A percentile compares a stretch with the other conserved stretches of the same genome.
Evolutionary conservation across 2,888 invertebrate genomes (phyloP).

Genomic region (Nemotelus pantherinus): DNA sequence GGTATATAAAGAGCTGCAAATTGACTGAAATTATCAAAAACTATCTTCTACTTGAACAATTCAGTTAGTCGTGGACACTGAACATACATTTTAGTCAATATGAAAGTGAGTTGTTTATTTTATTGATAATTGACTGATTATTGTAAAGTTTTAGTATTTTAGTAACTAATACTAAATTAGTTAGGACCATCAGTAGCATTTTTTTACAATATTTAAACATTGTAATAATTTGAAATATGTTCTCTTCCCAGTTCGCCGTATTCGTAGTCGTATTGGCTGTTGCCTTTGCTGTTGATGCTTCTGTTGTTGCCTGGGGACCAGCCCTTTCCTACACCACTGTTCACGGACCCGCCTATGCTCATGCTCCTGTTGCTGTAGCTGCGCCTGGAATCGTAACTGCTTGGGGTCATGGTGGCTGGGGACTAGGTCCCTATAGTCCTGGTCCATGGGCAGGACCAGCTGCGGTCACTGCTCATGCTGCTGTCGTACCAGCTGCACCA

Average conservation of each 20-base stretch:
- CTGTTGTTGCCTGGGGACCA: slow-evolving; percentile 51
- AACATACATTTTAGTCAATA: not conserved
- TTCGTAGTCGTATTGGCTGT: slow-evolving; percentile 58
- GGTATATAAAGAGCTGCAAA: slow-evolving; percentile 32
- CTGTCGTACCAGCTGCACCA: slow-evolving; percentile 25
- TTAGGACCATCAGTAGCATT: not conserved
- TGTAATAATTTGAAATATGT: not conserved
- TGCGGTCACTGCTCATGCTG: slow-evolving; percentile 46
- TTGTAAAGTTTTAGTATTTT: not conserved
- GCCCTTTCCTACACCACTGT: not conserved
- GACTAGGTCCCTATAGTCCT: slow-evolving; percentile 50
- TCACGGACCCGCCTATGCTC: slow-evolving; percentile 51
- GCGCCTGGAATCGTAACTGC: slow-evolving; percentile 47
- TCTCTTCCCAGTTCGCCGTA: slow-evolving; percentile 55
- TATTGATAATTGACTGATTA: not conserved
- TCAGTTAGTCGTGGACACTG: not conserved
- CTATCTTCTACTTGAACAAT: not conserved
- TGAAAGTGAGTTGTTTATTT: slow-evolving; percentile 36
- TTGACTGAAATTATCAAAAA: slow-evolving; percentile 35
- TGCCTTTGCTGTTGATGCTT: slow-evolving; percentile 52
- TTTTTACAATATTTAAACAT: not conserved
- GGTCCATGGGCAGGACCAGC: slow-evolving; percentile 54
- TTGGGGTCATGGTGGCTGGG: slow-evolving; percentile 52
- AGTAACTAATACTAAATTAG: not conserved
- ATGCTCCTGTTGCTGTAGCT: slow-evolving; percentile 50